Base-by-base conservation (phyloP, 2,888 invertebrate genomes). In the Athalia cordata region DNA sequence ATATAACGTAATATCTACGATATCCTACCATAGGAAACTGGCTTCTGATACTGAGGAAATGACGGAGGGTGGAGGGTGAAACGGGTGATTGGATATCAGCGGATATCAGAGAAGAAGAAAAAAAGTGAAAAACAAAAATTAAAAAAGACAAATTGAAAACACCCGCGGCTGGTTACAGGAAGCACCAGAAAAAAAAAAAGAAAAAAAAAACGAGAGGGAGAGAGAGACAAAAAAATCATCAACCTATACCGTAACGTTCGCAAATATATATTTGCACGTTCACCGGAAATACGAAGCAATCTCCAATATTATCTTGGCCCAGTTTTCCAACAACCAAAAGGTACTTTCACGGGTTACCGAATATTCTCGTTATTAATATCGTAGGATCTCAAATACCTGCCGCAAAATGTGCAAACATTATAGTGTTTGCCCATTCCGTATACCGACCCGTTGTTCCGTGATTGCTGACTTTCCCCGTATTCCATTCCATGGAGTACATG, bases 81-180 rank as follows among this genome's bases (percentile, higher is more conserved):
- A 29, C 2, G 29, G 29, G 29, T 29, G 29, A 29, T 29, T 29
- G 29, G 29, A 29, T 29, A 29, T 29, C 55, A 7, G 11, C 55
- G 55, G 55, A 55, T 11, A 55, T 55, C 11, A 55, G 55, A 4
- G 55, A n/a, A 6, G 7, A 55, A 55, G n/a, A 55, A 55, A n/a
- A 55, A 9, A 55, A 7, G 55, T 9, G n/a, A 29, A 11, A 55
- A 4, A 55, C 1, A n/a, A 11, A 55, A 55, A 7, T 9, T 6
- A 83, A 85, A 85, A 82, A 83, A 85, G 85, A 84, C 82, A 81
- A 84, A 81, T 80, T 80, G 77, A 81, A 84, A 83, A 82, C 80
- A 11, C 11, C 4, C 9, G 67, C 50, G 67, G 50, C 7, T 67
- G 65, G 67, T 67, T 15, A 67, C 50, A 50, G 67, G 43, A n/a